These are phyloP conservation scores for Mormyrus hasselquistii DNA, from an alignment of 2,797 vertebrate genomes.

Conservation along the genomic window DNA sequence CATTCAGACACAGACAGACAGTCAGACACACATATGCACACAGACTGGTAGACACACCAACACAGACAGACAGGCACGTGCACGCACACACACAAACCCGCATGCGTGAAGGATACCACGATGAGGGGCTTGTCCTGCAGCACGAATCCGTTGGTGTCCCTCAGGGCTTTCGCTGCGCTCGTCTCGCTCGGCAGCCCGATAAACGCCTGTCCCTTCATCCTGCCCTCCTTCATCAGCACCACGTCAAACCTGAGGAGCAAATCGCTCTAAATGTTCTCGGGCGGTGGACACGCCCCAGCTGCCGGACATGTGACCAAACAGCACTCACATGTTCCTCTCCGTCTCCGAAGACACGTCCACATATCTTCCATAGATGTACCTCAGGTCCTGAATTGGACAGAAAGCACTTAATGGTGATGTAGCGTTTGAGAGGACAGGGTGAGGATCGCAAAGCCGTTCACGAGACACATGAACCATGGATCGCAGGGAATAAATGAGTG, in stretches of 20 bases:
- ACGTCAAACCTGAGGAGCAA: conserved; percentile 82
- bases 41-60: not conserved
- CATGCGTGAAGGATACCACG: conserved; percentile 82
- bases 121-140: conserved; percentile 91
- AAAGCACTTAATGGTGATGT: conserved; percentile 16
- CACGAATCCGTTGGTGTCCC: conserved; percentile 87
- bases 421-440: not conserved
- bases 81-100: not conserved
- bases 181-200: conserved; percentile 88
- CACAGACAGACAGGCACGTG: not conserved
- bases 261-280: not conserved
- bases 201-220: conserved; percentile 98
- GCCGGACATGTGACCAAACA: not conserved
- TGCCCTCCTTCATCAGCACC: conserved; percentile 93
- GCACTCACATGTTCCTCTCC: conserved; percentile 89
- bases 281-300: not conserved
- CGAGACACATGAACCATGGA: not conserved
- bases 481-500: not conserved
- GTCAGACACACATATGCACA: not conserved
- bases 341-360: conserved; percentile 78
- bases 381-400: conserved; percentile 75
- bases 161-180: conserved; percentile 84
- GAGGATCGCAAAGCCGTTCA: not conserved
- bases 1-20: not conserved
- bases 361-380: conserved; percentile 92